phyloP scores from a whole-genome alignment of 2,797 vertebrate genomes.

The Enteromius unitaeniatus region DNA sequence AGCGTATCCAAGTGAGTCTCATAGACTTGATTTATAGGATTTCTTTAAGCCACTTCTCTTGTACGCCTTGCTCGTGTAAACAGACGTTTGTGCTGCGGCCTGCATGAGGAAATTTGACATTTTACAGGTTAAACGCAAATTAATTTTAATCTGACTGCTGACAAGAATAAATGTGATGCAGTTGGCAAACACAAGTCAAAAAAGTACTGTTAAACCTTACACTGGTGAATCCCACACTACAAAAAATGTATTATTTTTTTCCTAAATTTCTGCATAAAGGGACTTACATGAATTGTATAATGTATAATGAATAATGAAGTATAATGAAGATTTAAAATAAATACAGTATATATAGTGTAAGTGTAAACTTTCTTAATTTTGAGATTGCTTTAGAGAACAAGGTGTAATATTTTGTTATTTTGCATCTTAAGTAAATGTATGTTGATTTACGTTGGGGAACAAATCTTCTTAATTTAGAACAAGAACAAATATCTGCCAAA shows the following conservation, averaged over 20 bases:
- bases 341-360: too few species aligned
- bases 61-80: conserved; percentile 72
- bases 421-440: not conserved
- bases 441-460: not conserved
- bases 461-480: not conserved
- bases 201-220: conserved; percentile 6
- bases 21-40: conserved; percentile 69
- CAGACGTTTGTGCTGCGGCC: conserved; percentile 70
- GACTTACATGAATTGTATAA: not conserved
- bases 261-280: not conserved
- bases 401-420: not conserved
- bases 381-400: not conserved
- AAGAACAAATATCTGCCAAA: not conserved
- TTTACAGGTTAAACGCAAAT: conserved; percentile 72
- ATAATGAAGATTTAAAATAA: not conserved
- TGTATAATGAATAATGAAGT: too few species aligned
- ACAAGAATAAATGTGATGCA: conserved; percentile 54
- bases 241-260: not conserved
- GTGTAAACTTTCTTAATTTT: not conserved
- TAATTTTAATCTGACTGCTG: conserved; percentile 64
- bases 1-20: conserved; percentile 70
- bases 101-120: conserved; percentile 72
- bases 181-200: conserved; percentile 18
- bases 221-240: conserved; percentile 4
- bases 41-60: conserved; percentile 73